These are phyloP conservation scores for Ectemnius lituratus DNA, from an alignment of 2,888 invertebrate genomes.

Conservation along the genomic window DNA sequence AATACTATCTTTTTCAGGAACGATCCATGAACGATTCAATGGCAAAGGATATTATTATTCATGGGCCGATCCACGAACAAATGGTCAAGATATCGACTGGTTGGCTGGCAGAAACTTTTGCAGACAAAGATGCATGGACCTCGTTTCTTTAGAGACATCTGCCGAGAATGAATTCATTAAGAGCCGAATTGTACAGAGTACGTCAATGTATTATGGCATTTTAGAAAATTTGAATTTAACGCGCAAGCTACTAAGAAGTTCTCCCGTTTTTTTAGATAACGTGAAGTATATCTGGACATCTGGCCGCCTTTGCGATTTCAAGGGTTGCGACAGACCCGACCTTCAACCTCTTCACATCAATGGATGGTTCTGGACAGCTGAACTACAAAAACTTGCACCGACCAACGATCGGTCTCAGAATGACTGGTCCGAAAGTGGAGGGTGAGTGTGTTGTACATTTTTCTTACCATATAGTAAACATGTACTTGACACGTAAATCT, in stretches of 20 bases:
- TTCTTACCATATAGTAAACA: background rate
- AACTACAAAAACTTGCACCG: constrained; percentile 90
- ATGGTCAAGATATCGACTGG: constrained; percentile 90
- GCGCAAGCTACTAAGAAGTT: too few relatives aligned
- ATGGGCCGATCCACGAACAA: constrained; percentile 88
- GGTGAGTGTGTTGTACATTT: constrained; percentile 75
- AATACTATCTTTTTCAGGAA: constrained; percentile 66
- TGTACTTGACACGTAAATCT: background rate
- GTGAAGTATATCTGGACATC: constrained; percentile 95
- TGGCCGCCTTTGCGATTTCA: constrained; percentile 93
- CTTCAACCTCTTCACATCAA: constrained; percentile 89
- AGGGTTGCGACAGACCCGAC: constrained; percentile 92
- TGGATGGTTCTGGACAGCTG: constrained; percentile 96
- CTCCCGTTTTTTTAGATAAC: constrained; percentile 77
- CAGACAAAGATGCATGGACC: constrained; percentile 93
- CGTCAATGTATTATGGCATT: background rate
- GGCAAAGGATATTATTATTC: constrained; percentile 92
- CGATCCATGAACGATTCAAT: constrained; percentile 76
- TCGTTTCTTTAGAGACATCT: constrained; percentile 90
- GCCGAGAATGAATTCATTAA: constrained; percentile 94
- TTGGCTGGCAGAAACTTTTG: constrained; percentile 91
- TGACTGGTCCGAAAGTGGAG: constrained; percentile 93
- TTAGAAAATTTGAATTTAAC: background rate
- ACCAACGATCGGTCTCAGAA: constrained; percentile 89
- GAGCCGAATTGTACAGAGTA: constrained; percentile 87